Percentiles rank a stretch among this genome's conserved stretches.
phyloP scores from a whole-genome alignment of 2,797 vertebrate species.

The Merluccius polli region DNA sequence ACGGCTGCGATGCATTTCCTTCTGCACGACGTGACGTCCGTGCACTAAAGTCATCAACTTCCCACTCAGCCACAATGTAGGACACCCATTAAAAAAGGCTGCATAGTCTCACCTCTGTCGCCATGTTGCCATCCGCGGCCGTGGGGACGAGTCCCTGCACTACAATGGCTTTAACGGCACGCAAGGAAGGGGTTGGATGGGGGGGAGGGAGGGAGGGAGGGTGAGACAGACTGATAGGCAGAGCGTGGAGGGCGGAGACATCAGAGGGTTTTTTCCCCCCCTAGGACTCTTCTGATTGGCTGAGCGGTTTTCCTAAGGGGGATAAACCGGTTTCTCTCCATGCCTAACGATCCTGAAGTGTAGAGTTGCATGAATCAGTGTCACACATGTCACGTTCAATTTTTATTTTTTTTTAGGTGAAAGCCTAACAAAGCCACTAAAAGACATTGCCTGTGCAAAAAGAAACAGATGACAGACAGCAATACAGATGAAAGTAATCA shows the following conservation, averaged over 20 bases:
- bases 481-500: neutral
- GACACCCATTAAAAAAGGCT: neutral
- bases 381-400: neutral
- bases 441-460: neutral
- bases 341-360: neutral
- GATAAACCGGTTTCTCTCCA: neutral
- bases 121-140: slow-evolving; percentile 77
- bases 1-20: neutral
- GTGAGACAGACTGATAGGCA: neutral
- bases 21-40: neutral
- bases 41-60: neutral
- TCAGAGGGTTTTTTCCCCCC: neutral
- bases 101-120: slow-evolving; percentile 76
- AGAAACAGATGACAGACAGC: neutral
- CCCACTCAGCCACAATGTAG: neutral
- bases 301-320: neutral
- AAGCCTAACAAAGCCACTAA: neutral
- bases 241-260: neutral
- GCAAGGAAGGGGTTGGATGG: slow-evolving; percentile 35
- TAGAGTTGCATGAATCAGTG: neutral
- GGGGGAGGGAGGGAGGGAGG: neutral
- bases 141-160: slow-evolving; percentile 59
- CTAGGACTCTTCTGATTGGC: neutral
- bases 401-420: slow-evolving; percentile 10
- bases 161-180: slow-evolving; percentile 59